Percentiles rank a stretch among this genome's conserved stretches.
Evolutionary conservation across 2,888 invertebrate genomes (phyloP).

Genomic region (Nasonovia ribisnigri): DNA sequence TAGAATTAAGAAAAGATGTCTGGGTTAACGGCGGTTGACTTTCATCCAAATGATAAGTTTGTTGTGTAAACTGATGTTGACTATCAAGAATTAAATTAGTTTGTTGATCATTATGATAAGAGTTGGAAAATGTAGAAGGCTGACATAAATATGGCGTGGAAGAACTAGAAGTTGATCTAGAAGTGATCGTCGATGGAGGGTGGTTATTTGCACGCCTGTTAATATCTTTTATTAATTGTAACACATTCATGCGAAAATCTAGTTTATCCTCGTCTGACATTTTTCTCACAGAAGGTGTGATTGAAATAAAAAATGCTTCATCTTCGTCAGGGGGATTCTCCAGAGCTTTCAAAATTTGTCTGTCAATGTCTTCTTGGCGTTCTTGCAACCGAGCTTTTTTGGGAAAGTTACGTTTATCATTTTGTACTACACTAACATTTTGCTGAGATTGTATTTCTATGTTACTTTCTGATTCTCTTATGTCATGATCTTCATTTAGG

Average conservation of each 20-base stretch:
- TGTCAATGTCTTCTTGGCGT: background rate
- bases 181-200: background rate
- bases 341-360: background rate
- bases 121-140: background rate
- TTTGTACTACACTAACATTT: too few relatives aligned
- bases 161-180: slow-evolving; percentile 2
- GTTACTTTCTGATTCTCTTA: too few relatives aligned
- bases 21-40: background rate
- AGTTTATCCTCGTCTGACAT: too few relatives aligned
- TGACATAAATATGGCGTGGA: background rate
- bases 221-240: background rate
- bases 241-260: background rate
- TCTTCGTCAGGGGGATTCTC: background rate
- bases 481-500: too few relatives aligned
- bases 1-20: background rate
- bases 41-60: background rate
- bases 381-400: slow-evolving; percentile 20
- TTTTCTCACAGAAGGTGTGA: background rate
- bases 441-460: too few relatives aligned
- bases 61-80: background rate
- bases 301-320: too few relatives aligned
- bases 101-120: too few relatives aligned
- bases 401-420: too few relatives aligned
- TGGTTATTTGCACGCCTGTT: slow-evolving; percentile 5
- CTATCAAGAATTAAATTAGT: background rate